Base-by-base conservation (phyloP, 1,140 invertebrate genomes). In the Aphelinus atriplicis region DNA sequence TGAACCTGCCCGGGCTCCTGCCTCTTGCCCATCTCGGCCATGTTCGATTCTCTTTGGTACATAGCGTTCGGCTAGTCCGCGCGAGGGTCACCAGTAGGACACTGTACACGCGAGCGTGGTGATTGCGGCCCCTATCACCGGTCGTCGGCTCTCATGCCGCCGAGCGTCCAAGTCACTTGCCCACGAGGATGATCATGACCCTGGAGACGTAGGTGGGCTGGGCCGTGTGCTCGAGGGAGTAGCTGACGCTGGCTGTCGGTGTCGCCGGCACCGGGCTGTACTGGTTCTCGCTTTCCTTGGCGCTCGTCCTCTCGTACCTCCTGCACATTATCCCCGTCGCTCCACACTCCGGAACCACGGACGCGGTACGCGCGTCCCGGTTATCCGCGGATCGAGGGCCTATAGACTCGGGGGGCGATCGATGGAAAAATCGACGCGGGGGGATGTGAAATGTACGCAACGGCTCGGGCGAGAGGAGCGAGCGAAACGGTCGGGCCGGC, bases 141-240 rank as follows among this genome's bases (percentile, higher is more conserved):
- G 9, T 55, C 2, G 6, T 10, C 42, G 42, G 26, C 2, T 46
- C 7, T 46, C n/a, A 45, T 9, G 47, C n/a, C 48, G 48, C 3
- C n/a, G 10, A 2, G 47, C 46, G 2, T 6, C 61, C 69, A 78
- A 10, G 56, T 46, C 73, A 78, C 58, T 73, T 80, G 51, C 79
- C 81, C 47, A 81, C 65, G 9, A 85, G 78, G n/a, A 86, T 81
- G 47, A 88, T 73, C 48, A 84, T 48, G 9, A 79, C 79, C 63
- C 69, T 85, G 79, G 80, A 85, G 50, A 84, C 78, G 64, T 83
- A 85, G 6, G 81, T 80, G 3, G 76, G 72, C 58, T 56, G 78
- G 82, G 83, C 85, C 48, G 82, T 84, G n/a, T 76, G 64, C 56
- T 84, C 84, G 65, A 86, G 73, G 47, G 84, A 81, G 68, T 84